These are phyloP conservation scores for Caenorhabditis remanei DNA, from an alignment of 1,140 invertebrate genomes.

Conservation along the genomic window DNA sequence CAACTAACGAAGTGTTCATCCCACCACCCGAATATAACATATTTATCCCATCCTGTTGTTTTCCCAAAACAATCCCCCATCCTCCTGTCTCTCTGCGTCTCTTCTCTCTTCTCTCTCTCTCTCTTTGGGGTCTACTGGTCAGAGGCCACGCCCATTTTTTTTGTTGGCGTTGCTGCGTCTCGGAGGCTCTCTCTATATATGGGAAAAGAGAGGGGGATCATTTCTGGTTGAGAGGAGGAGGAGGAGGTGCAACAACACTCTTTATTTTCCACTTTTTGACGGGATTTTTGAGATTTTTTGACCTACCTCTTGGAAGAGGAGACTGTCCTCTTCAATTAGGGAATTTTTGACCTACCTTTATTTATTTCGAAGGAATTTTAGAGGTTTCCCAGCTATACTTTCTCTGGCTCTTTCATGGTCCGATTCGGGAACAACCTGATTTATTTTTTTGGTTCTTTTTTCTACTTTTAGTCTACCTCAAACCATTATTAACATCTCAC, in stretches of 20 bases:
- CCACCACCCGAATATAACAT: not conserved
- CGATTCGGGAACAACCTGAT: too few relatives aligned
- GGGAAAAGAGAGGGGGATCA: not conserved
- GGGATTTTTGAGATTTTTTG: not conserved
- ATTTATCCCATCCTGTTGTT: not conserved
- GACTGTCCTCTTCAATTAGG: too few relatives aligned
- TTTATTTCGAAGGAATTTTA: too few relatives aligned
- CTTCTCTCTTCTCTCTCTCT: not conserved
- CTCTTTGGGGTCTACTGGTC: not conserved
- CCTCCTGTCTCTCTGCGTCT: slow-evolving; percentile 2
- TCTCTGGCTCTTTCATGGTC: too few relatives aligned
- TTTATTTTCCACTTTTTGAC: not conserved
- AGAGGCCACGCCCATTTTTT: slow-evolving; percentile 8
- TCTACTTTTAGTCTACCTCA: too few relatives aligned
- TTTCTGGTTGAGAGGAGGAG: slow-evolving; percentile 9
- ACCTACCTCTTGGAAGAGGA: too few relatives aligned
- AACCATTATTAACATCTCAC: too few relatives aligned
- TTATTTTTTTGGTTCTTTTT: too few relatives aligned
- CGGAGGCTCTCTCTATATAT: not conserved
- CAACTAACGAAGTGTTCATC: too few relatives aligned
- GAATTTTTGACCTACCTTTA: too few relatives aligned
- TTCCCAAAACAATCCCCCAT: slow-evolving; percentile 25
- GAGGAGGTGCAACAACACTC: not conserved
- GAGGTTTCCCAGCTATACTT: too few relatives aligned
- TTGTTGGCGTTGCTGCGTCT: not conserved